A percentile compares a stretch with the other conserved stretches of the same genome.
Evolutionary conservation across 2,113 vertebrate species (phyloP).

Genomic region (Tachuris rubrigastra): DNA sequence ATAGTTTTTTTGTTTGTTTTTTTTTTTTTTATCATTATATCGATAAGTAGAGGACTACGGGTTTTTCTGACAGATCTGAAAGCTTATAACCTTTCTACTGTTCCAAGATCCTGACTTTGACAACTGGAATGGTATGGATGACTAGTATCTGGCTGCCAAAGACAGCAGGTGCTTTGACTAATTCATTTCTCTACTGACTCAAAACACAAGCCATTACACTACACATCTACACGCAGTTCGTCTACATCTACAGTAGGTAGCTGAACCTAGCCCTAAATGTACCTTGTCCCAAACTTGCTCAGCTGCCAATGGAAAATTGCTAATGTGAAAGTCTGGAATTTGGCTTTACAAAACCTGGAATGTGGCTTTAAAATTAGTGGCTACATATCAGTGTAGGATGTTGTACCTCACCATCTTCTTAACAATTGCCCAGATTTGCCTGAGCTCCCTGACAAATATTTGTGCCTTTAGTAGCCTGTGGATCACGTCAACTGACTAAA

Average conservation of each 20-base stretch:
- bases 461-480: neutral
- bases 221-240: neutral
- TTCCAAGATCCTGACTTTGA: neutral
- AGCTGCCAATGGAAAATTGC: neutral
- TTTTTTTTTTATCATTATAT: neutral
- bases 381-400: neutral
- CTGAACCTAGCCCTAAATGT: neutral
- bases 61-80: neutral
- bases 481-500: neutral
- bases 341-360: neutral
- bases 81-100: neutral
- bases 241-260: neutral
- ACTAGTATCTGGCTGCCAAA: neutral
- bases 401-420: neutral
- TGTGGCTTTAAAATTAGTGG: neutral
- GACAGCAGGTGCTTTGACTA: neutral
- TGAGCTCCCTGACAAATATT: neutral
- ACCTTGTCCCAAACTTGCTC: neutral
- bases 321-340: neutral
- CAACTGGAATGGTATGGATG: accelerated
- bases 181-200: neutral
- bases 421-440: neutral
- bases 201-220: neutral
- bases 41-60: neutral
- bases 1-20: neutral